phyloP scores from a whole-genome alignment of 2,113 vertebrate species.

The Oncorhynchus keta region DNA sequence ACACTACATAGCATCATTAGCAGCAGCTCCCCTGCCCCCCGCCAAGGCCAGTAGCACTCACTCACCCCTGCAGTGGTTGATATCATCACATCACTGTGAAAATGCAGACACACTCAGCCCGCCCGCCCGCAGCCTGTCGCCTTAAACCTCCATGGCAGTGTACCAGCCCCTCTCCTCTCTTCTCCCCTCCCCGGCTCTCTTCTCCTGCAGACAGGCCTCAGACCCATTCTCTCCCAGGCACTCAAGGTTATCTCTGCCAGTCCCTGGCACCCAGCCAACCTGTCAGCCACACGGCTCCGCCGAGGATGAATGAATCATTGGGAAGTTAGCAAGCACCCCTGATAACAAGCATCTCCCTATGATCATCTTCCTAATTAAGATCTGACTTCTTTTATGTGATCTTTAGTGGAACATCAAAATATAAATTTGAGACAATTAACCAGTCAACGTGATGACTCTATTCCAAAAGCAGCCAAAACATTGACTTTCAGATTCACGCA shows the following conservation, averaged over 20 bases:
- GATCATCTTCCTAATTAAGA: conserved; percentile 72
- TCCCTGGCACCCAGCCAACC: conserved; percentile 85
- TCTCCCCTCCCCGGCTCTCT: conserved; percentile 73
- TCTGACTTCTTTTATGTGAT: conserved; percentile 65
- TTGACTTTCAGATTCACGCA: conserved; percentile 59
- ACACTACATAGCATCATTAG: conserved; percentile 76
- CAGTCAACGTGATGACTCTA: conserved; percentile 52
- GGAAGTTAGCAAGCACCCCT: conserved; percentile 75
- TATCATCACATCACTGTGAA: conserved; percentile 70
- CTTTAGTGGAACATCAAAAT: conserved; percentile 71
- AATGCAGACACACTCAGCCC: conserved; percentile 65
- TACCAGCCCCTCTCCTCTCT: conserved; percentile 77
- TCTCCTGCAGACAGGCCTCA: conserved; percentile 73
- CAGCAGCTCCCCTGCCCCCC: conserved; percentile 57
- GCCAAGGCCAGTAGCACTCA: conserved; percentile 64
- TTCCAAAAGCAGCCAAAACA: conserved; percentile 57
- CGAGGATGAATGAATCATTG: conserved; percentile 77
- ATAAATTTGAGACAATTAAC: conserved; percentile 74
- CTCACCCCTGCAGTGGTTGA: conserved; percentile 82
- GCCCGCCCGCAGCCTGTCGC: conserved; percentile 76
- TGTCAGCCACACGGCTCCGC: conserved; percentile 73
- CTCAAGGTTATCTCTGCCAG: conserved; percentile 76
- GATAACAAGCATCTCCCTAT: conserved; percentile 72
- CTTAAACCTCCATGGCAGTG: conserved; percentile 86
- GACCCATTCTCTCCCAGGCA: conserved; percentile 82